Percentiles rank a stretch among this genome's conserved stretches.
phyloP scores from a whole-genome alignment of 2,888 invertebrate species.

The Saturnia japonica region DNA sequence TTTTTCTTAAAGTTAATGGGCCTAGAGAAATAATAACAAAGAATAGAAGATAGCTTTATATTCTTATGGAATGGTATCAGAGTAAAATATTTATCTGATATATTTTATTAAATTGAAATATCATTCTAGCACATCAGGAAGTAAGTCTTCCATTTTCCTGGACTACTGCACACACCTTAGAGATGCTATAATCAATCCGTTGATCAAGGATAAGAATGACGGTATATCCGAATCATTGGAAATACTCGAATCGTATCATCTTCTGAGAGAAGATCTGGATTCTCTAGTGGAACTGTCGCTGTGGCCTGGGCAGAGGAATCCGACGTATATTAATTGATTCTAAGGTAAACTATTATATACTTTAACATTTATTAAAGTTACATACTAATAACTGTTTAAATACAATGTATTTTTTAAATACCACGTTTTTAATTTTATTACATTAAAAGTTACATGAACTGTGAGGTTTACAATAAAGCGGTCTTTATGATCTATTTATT shows the following conservation, averaged over 20 bases:
- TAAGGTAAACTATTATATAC: constrained; percentile 72
- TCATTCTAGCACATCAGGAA: constrained; percentile 86
- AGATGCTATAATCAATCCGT: constrained; percentile 88
- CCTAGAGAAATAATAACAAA: background rate
- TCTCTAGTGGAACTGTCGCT: constrained; percentile 91
- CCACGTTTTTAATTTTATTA: background rate
- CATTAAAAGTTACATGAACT: background rate
- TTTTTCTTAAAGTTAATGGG: background rate
- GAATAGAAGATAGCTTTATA: background rate
- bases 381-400: too few species aligned
- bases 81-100: background rate
- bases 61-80: too few species aligned
- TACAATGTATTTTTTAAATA: too few species aligned
- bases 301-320: constrained; percentile 92
- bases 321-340: constrained; percentile 88
- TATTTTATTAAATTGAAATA: background rate
- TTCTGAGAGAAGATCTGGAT: constrained; percentile 95
- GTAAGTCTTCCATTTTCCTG: constrained; percentile 90
- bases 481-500: background rate
- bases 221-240: constrained; percentile 88
- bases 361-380: too few species aligned
- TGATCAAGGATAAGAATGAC: constrained; percentile 85
- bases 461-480: background rate
- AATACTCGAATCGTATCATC: constrained; percentile 91
- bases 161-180: constrained; percentile 94